A percentile compares a stretch with the other conserved stretches of the same genome.
These are phyloP conservation scores for Varanus komodoensis DNA, from an alignment of 2,113 vertebrate genomes.

Conservation along the genomic window DNA sequence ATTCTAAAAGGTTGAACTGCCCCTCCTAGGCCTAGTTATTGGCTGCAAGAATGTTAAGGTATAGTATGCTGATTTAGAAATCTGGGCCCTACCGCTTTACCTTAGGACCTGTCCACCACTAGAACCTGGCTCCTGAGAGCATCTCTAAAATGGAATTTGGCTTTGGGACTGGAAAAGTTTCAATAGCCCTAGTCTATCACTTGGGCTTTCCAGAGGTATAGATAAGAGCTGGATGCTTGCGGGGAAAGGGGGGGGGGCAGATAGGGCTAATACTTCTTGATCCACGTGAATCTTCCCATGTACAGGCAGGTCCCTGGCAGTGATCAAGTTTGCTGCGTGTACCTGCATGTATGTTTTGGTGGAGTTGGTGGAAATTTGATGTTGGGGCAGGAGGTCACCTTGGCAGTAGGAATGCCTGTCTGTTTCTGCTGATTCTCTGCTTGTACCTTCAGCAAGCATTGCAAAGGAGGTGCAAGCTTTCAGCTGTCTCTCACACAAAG, in stretches of 20 bases:
- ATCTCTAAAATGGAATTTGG: too few species aligned
- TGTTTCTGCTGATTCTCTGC: not conserved
- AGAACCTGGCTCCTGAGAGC: too few species aligned
- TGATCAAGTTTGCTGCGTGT: not conserved
- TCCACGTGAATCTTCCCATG: not conserved
- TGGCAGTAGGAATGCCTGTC: constrained; percentile 2
- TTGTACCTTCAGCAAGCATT: not conserved
- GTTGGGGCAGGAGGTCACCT: not conserved
- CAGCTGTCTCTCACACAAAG: not conserved
- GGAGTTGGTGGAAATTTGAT: not conserved
- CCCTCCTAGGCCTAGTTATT: too few species aligned
- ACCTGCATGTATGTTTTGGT: not conserved
- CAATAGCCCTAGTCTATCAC: too few species aligned
- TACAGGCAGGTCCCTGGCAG: not conserved
- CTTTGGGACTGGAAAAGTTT: too few species aligned
- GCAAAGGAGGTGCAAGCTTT: not conserved
- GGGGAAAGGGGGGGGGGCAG: too few species aligned
- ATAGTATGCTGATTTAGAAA: too few species aligned
- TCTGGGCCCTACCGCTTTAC: too few species aligned
- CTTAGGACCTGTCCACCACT: too few species aligned
- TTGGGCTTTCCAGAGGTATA: not conserved
- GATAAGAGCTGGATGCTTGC: not conserved
- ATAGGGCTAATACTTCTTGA: not conserved
- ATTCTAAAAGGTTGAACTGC: too few species aligned
- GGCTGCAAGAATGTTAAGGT: too few species aligned